A percentile compares a stretch with the other conserved stretches of the same genome.
Conservation (phyloP, 2,113 vertebrate species). For the Anas platyrhynchos region DNA sequence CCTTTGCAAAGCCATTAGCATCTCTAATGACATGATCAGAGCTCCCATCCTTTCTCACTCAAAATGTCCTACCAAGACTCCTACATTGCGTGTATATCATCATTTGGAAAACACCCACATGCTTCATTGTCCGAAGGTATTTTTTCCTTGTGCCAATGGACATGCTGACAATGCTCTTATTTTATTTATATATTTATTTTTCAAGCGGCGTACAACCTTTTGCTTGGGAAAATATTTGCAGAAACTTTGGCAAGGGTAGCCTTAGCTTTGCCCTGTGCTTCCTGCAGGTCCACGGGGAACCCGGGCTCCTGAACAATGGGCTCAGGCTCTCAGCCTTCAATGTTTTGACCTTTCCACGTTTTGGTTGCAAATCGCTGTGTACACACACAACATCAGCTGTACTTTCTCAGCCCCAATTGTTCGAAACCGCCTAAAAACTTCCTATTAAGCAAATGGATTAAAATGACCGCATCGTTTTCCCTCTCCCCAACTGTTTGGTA, state of each 20-base stretch:
- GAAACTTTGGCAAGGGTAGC: slow-evolving; percentile 35
- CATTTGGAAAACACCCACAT: background rate
- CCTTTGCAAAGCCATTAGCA: background rate
- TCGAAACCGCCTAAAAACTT: slow-evolving; percentile 51
- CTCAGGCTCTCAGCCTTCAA: background rate
- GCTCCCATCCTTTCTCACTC: background rate
- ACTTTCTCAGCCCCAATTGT: background rate
- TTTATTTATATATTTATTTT: background rate
- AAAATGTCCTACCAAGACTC: background rate
- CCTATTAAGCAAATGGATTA: background rate
- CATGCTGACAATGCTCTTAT: background rate
- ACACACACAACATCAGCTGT: background rate
- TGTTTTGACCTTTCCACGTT: slow-evolving; percentile 34
- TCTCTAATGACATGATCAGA: background rate
- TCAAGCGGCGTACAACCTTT: background rate
- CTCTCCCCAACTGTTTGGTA: background rate
- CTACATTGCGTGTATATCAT: background rate
- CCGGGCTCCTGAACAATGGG: slow-evolving; percentile 72
- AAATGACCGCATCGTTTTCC: background rate
- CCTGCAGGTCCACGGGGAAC: slow-evolving; percentile 71
- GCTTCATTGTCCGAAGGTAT: background rate
- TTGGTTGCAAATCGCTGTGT: background rate
- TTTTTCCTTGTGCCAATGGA: background rate
- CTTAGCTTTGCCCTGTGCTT: slow-evolving; percentile 74
- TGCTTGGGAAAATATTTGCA: slow-evolving; percentile 48